Evolutionary conservation across 2,797 vertebrate genomes (phyloP), one percentile per base, ranked within the genome.

Genomic region (Sardinella longiceps): DNA sequence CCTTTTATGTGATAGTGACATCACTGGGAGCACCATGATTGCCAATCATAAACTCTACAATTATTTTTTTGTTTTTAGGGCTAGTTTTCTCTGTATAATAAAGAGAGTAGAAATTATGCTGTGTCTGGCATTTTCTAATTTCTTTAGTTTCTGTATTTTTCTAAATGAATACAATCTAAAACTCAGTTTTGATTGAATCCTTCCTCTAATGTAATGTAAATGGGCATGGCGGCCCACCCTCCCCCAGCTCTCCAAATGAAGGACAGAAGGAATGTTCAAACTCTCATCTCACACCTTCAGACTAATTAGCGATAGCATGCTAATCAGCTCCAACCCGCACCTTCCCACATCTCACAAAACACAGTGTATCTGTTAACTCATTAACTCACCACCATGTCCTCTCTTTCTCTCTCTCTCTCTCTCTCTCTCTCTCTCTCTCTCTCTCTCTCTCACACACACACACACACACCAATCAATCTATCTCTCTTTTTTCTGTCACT

Each of bases 221-320:
- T 14, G 4, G 33, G 18, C 30, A 33, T 30, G 10, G 63, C 18
- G 33, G 5, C 28, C 66, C 33, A 74, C 60, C 25, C 10, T 63
- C 25, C 25, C 10, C 14, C 30, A 33, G 63, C 33, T 37, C 18
- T 74, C 66, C 37, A 20, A 37, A 23, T 20, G 15, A 74, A 33
- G 6, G 33, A 74, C 30, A 74, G 66, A 18, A 74, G 66, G 66
- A 20, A 39, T 18, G 15, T 33, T 74, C 30, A 74, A 30, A 74
- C 30, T 74, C n/a, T 33, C 66, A 74, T 74, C 15, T 74, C 66
- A 74, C 66, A 74, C 66, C 66, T 39, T 18, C 66, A 1, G 66
- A 20, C 66, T 74, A 74, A 74, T 74, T 74, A 74, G 33, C 66
- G 15, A 20, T 39, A 37, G 66, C 66, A 74, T 74, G 66, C 66